Evolutionary conservation across 2,797 vertebrate genomes (phyloP).

Genomic region (Capromys pilorides): DNA sequence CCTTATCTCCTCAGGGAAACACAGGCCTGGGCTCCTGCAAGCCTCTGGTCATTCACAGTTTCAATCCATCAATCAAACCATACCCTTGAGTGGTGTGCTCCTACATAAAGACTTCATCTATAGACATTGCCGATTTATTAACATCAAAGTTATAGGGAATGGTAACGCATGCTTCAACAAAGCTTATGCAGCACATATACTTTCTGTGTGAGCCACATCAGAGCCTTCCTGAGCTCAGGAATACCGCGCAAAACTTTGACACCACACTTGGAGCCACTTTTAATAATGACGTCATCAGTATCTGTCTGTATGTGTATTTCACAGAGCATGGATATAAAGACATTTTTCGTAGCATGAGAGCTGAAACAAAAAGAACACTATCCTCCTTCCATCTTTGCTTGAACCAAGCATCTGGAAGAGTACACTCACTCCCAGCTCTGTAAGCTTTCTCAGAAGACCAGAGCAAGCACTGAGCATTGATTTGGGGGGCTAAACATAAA

Average conservation of each 20-base stretch:
- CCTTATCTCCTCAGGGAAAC: accelerated
- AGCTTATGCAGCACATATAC: accelerated
- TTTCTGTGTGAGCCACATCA: not conserved
- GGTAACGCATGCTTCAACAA: not conserved
- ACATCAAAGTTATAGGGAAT: not conserved
- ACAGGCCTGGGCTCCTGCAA: not conserved
- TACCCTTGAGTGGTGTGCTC: not conserved
- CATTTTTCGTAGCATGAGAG: not conserved
- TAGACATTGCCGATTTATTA: not conserved
- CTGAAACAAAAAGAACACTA: not conserved
- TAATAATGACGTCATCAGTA: not conserved
- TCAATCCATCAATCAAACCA: not conserved
- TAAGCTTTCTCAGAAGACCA: not conserved
- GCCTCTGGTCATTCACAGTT: not conserved
- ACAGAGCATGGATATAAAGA: not conserved
- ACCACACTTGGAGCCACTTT: not conserved
- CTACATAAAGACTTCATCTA: not conserved
- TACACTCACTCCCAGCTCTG: not conserved
- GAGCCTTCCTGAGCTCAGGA: not conserved
- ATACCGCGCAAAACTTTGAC: not conserved
- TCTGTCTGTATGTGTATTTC: not conserved
- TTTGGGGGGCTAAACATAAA: not conserved
- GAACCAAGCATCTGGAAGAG: accelerated
- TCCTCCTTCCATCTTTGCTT: not conserved
- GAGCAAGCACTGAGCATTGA: not conserved